phyloP scores from a whole-genome alignment of 2,113 vertebrate species.

The Siniperca chuatsi region DNA sequence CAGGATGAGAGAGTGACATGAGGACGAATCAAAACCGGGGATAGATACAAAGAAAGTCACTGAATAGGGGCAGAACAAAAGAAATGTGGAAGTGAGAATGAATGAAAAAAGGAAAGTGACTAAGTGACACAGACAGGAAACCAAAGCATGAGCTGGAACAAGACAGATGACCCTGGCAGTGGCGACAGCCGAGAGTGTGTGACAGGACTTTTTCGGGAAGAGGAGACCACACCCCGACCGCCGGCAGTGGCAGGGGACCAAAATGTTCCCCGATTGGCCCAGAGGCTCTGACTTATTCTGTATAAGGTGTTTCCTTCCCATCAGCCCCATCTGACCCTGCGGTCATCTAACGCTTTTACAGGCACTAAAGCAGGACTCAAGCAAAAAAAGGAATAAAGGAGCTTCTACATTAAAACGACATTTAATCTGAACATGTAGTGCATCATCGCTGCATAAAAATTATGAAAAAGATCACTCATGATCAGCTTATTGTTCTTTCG shows the following conservation, averaged over 20 bases:
- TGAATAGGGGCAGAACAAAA: not conserved
- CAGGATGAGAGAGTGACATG: conserved; percentile 21
- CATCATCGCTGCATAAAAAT: conserved; percentile 42
- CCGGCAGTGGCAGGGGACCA: conserved; percentile 54
- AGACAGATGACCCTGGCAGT: conserved; percentile 57
- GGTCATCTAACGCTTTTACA: conserved; percentile 37
- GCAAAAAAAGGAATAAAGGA: conserved; percentile 24
- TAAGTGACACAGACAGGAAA: conserved; percentile 61
- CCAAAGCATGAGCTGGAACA: conserved; percentile 67
- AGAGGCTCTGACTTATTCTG: conserved; percentile 8
- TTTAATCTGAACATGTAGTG: conserved; percentile 41
- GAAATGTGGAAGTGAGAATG: conserved; percentile 5
- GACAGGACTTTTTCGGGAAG: conserved; percentile 68
- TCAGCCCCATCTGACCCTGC: conserved; percentile 30
- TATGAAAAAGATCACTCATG: conserved; percentile 42
- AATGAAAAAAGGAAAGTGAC: conserved; percentile 43
- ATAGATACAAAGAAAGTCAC: not conserved
- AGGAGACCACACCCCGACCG: conserved; percentile 70
- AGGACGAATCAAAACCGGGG: conserved; percentile 3
- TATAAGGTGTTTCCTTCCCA: conserved; percentile 58
- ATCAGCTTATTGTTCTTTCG: conserved; percentile 52
- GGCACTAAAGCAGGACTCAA: conserved; percentile 18
- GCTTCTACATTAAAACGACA: conserved; percentile 31
- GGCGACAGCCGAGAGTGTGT: conserved; percentile 27
- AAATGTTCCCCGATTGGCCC: conserved; percentile 34